Conservation (phyloP, 30 jellyfish, hydroid and myxozoan genomes). For the Pelagia noctiluca region DNA sequence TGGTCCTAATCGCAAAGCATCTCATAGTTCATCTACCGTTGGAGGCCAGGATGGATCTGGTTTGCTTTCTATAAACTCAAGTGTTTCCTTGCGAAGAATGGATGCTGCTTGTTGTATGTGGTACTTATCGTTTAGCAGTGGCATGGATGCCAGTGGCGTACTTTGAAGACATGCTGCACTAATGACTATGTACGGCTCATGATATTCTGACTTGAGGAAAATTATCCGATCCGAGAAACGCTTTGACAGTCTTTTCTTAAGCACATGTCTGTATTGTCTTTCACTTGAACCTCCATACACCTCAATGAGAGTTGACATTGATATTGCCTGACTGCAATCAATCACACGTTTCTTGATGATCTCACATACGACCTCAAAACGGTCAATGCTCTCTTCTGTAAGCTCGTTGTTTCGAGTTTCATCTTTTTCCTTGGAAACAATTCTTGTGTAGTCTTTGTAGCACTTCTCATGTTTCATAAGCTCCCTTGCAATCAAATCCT, state of each 20-base stretch:
- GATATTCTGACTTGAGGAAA: conserved; percentile 12
- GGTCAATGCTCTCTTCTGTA: too few species aligned
- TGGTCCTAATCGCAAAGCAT: conserved; percentile 14
- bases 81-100: conserved; percentile 12
- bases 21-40: conserved; percentile 5
- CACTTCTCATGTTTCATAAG: conserved; percentile 15
- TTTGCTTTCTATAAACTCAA: not conserved
- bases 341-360: not conserved
- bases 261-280: not conserved
- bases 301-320: conserved; percentile 16
- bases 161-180: too few species aligned
- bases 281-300: conserved; percentile 11
- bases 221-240: conserved; percentile 10
- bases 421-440: not conserved
- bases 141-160: conserved; percentile 33
- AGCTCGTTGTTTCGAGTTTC: not conserved
- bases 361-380: too few species aligned
- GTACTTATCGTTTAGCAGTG: conserved; percentile 29
- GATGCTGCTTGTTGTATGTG: conserved; percentile 31
- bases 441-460: conserved; percentile 13
- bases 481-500: conserved; percentile 12
- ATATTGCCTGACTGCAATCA: conserved; percentile 1
- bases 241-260: not conserved
- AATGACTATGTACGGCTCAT: conserved; percentile 18
- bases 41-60: conserved; percentile 35